A percentile compares a stretch with the other conserved stretches of the same genome.
phyloP scores from a whole-genome alignment of 2,888 invertebrate species.

The Bellardia bayeri region DNA sequence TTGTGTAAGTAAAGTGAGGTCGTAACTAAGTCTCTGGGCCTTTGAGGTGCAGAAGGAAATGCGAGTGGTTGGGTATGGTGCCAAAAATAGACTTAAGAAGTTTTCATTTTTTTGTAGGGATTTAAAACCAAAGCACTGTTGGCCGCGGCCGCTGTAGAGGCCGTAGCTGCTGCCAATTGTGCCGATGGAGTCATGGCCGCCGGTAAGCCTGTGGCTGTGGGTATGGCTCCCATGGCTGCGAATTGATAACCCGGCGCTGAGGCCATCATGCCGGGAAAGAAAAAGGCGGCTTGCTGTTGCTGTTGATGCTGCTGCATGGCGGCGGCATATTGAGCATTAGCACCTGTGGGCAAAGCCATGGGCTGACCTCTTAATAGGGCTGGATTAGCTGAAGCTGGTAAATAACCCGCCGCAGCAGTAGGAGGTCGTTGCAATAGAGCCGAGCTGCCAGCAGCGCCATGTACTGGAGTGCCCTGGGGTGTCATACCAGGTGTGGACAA shows the following conservation, averaged over 20 bases:
- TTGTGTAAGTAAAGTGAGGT: not conserved
- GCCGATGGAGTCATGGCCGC: constrained; percentile 82
- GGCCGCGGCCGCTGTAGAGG: constrained; percentile 74
- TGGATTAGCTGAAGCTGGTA: constrained; percentile 73
- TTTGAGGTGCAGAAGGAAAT: not conserved
- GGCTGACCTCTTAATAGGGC: constrained; percentile 67
- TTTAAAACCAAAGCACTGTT: constrained; percentile 87
- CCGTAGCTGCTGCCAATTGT: constrained; percentile 77
- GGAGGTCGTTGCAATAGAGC: constrained; percentile 74
- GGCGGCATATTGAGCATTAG: constrained; percentile 76
- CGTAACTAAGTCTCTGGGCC: constrained; percentile 47
- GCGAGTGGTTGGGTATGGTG: not conserved
- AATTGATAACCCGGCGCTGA: constrained; percentile 84
- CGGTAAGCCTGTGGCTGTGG: constrained; percentile 70
- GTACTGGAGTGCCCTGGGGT: constrained; percentile 78
- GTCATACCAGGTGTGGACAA: constrained; percentile 75
- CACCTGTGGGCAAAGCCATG: constrained; percentile 74
- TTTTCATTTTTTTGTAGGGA: constrained; percentile 96
- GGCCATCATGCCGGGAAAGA: constrained; percentile 85
- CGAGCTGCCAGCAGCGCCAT: constrained; percentile 67
- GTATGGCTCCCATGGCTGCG: constrained; percentile 84
- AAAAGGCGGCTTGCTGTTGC: constrained; percentile 80
- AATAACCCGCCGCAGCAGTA: constrained; percentile 74
- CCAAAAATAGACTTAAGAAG: constrained; percentile 84
- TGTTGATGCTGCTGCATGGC: constrained; percentile 72